Conservation (phyloP, 2,888 invertebrate species). For the Palloptera scutellata region DNA sequence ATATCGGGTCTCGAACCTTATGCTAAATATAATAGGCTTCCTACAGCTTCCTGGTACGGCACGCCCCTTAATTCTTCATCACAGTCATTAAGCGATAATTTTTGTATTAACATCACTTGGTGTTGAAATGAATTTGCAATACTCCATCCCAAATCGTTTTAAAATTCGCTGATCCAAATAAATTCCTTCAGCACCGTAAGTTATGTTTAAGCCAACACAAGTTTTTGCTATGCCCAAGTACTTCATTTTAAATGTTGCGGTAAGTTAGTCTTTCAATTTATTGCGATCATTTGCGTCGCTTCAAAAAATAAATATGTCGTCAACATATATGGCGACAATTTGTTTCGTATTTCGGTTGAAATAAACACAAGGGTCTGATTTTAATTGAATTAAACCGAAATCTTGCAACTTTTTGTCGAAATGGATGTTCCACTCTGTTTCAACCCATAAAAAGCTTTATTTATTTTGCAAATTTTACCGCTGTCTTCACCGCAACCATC, state of each 20-base stretch:
- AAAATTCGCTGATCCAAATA: constrained; percentile 26
- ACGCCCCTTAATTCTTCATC: not conserved
- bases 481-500: constrained; percentile 22
- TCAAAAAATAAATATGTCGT: constrained; percentile 23
- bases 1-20: too few species aligned
- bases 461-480: constrained; percentile 26
- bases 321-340: constrained; percentile 27
- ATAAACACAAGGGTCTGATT: constrained; percentile 24
- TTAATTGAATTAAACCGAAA: constrained; percentile 18
- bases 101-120: constrained; percentile 24
- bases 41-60: constrained; percentile 37
- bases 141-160: constrained; percentile 11
- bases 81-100: constrained; percentile 31
- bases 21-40: constrained; percentile 39
- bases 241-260: constrained; percentile 29
- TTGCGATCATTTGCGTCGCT: not conserved
- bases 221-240: constrained; percentile 23
- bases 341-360: constrained; percentile 1
- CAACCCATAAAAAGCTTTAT: constrained; percentile 36
- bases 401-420: constrained; percentile 21
- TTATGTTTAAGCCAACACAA: constrained; percentile 23
- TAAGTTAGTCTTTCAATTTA: constrained; percentile 3
- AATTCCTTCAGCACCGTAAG: constrained; percentile 13
- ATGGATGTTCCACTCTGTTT: constrained; percentile 36
- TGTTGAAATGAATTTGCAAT: constrained; percentile 23